Percentiles rank a stretch among this genome's conserved stretches.
Conservation (phyloP, 2,888 invertebrate genomes). For the Caenorhabditis imperialis region DNA sequence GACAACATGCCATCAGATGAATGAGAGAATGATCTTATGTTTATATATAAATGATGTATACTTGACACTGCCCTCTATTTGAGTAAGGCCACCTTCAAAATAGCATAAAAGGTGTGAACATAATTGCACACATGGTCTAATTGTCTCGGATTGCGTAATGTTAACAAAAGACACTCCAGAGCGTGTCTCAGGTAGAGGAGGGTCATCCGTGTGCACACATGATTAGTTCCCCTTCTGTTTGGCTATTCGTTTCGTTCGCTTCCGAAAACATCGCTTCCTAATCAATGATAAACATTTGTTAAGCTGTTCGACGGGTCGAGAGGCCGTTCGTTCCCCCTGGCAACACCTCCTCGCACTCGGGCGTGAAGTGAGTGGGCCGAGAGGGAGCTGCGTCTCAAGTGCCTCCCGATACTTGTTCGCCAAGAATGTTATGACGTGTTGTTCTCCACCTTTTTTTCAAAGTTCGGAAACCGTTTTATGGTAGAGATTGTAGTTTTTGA, state of each 20-base stretch:
- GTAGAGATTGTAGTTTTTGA: no score
- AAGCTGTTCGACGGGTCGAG: background rate
- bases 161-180: conserved; percentile 37
- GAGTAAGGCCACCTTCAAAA: conserved; percentile 3
- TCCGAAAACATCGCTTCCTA: conserved; percentile 14
- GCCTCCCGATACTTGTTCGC: conserved; percentile 14
- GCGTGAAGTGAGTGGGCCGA: conserved; percentile 24
- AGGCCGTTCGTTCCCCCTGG: conserved; percentile 1
- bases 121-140: conserved; percentile 48
- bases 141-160: conserved; percentile 51
- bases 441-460: no score
- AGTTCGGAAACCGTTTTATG: no score
- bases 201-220: conserved; percentile 50
- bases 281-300: background rate
- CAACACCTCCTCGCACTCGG: conserved; percentile 4
- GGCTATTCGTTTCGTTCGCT: conserved; percentile 24
- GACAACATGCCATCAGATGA: background rate
- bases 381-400: conserved; percentile 19
- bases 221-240: conserved; percentile 31
- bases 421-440: conserved; percentile 21
- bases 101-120: conserved; percentile 50
- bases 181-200: conserved; percentile 4
- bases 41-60: background rate
- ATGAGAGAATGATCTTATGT: background rate
- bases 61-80: background rate